Conservation (phyloP, 2,888 invertebrate species). For the Leptopilina myrica region DNA sequence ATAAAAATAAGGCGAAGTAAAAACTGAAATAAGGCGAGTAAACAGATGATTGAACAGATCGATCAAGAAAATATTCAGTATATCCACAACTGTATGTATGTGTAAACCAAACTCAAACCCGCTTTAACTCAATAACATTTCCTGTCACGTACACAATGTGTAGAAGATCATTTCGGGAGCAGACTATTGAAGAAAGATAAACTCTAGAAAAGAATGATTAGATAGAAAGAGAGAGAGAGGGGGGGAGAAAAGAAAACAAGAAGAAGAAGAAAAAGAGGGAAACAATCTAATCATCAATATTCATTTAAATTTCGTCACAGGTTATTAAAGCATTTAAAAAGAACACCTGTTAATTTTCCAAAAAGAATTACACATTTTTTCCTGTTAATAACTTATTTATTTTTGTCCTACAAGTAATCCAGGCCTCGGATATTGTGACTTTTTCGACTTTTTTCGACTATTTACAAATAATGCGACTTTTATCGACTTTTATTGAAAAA, state of each 20-base stretch:
- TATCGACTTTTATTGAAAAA: no score
- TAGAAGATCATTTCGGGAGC: conserved; percentile 2
- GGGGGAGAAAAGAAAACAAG: not conserved
- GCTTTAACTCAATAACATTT: not conserved
- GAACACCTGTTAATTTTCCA: conserved; percentile 7
- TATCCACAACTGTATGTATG: not conserved
- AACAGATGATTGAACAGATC: conserved; percentile 13
- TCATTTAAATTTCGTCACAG: conserved; percentile 10
- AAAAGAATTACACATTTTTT: conserved; percentile 8
- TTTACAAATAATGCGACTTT: no score
- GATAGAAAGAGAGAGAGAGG: not conserved
- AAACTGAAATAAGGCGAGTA: not conserved
- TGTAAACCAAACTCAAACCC: conserved; percentile 21
- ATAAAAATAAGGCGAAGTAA: not conserved
- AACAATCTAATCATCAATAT: conserved; percentile 19
- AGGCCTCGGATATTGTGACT: no score
- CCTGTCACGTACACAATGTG: conserved; percentile 34
- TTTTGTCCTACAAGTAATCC: not conserved
- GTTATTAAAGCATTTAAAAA: not conserved
- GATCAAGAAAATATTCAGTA: conserved; percentile 34
- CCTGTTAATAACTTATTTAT: not conserved
- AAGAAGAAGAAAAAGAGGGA: not conserved
- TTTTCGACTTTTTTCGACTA: no score
- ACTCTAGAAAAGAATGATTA: not conserved
- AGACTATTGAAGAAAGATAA: conserved; percentile 13